Percentiles rank a stretch among this genome's conserved stretches.
Evolutionary conservation across 2,797 vertebrate genomes (phyloP).

Genomic region (Margarornis squamiger): DNA sequence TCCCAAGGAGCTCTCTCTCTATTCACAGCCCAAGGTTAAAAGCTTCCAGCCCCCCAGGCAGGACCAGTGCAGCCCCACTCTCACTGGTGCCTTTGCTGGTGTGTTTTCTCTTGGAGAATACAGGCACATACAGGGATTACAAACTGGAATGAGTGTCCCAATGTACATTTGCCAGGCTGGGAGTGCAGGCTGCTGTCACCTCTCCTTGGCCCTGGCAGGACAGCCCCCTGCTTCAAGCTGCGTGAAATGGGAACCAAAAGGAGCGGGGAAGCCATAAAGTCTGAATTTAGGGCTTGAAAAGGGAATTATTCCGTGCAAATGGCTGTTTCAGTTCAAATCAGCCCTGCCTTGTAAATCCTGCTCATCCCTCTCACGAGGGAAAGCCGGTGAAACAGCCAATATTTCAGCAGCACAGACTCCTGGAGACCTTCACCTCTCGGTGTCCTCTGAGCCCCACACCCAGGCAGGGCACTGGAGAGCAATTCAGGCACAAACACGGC

Average conservation of each 20-base stretch:
- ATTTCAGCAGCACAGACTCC: constrained; percentile 33
- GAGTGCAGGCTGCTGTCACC: background rate
- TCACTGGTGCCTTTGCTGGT: background rate
- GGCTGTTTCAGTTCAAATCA: constrained; percentile 14
- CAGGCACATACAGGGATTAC: background rate
- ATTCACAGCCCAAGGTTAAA: background rate
- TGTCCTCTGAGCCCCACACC: background rate
- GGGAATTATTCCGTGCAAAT: constrained; percentile 28
- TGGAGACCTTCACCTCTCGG: constrained; percentile 23
- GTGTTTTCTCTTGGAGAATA: background rate
- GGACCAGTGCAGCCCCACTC: background rate
- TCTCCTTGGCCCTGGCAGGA: background rate
- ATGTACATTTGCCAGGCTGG: background rate
- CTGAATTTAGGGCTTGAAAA: constrained; percentile 27
- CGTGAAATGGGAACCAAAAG: background rate
- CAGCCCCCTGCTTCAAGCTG: background rate
- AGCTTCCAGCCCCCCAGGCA: background rate
- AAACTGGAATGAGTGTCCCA: background rate
- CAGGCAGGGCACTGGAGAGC: background rate
- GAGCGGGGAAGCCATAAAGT: background rate
- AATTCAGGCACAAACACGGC: background rate
- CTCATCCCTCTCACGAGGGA: background rate
- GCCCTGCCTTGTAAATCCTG: constrained; percentile 48
- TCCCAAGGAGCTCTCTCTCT: background rate
- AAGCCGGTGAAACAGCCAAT: background rate